Evolutionary conservation across 2,888 invertebrate species (phyloP).

Genomic region (Volucella inflata): DNA sequence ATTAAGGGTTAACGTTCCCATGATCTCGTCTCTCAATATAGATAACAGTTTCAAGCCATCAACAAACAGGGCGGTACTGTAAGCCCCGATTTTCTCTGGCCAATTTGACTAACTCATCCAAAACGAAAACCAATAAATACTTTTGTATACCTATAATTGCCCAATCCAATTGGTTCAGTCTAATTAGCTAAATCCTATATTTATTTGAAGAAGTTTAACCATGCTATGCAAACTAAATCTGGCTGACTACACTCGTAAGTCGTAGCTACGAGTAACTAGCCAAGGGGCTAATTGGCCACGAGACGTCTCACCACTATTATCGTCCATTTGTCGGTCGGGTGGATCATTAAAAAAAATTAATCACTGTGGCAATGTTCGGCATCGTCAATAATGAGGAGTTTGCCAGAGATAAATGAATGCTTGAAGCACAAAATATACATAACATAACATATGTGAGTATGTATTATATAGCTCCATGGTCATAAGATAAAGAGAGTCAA

Average conservation of each 20-base stretch:
- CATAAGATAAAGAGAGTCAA: conserved; percentile 43
- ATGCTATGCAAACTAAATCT: conserved; percentile 34
- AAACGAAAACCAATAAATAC: conserved; percentile 56
- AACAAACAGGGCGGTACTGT: conserved; percentile 10
- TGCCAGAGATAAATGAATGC: conserved; percentile 43
- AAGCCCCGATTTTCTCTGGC: no score
- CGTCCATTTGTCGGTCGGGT: conserved; percentile 69
- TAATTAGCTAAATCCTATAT: conserved; percentile 70
- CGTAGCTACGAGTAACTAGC: conserved; percentile 41
- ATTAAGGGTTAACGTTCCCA: conserved; percentile 14
- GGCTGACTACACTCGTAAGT: neutral
- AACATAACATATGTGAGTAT: neutral
- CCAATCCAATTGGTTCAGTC: conserved; percentile 62
- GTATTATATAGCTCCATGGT: conserved; percentile 47
- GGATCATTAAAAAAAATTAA: conserved; percentile 70
- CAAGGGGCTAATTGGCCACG: conserved; percentile 73
- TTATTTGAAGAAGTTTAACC: conserved; percentile 47
- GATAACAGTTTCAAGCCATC: neutral
- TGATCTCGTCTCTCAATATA: neutral
- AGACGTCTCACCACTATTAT: conserved; percentile 70
- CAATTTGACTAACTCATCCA: neutral
- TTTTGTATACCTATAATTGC: conserved; percentile 48
- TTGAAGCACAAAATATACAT: conserved; percentile 32
- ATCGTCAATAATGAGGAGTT: conserved; percentile 52
- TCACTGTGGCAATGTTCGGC: conserved; percentile 47